Conservation (phyloP, 2,113 vertebrate species). For the Lipophrys pholis region DNA sequence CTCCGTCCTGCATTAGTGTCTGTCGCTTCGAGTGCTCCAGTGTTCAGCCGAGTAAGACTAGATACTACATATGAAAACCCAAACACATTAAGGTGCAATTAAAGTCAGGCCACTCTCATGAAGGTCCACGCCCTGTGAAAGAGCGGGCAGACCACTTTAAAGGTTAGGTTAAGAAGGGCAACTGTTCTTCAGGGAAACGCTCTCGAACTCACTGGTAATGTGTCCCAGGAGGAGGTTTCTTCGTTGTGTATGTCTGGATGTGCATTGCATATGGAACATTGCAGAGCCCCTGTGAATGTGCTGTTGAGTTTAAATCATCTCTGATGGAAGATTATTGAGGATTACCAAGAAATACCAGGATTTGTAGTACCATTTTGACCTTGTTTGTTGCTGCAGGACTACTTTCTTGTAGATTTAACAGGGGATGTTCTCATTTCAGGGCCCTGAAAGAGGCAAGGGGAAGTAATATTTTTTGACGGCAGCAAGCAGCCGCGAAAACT, state of each 20-base stretch:
- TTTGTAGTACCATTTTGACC: constrained; percentile 16
- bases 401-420: constrained; percentile 9
- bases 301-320: neutral
- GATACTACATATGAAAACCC: neutral
- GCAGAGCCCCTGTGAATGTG: neutral
- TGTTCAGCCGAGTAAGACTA: neutral
- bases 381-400: constrained; percentile 1
- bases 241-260: constrained; percentile 9
- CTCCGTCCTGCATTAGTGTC: neutral
- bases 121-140: neutral
- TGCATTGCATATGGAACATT: neutral
- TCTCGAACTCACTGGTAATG: constrained; percentile 22
- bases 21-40: neutral
- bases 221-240: constrained; percentile 28
- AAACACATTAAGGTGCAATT: constrained; percentile 13
- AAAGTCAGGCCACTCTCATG: constrained; percentile 1
- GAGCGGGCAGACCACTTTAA: constrained; percentile 4
- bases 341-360: constrained; percentile 22
- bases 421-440: constrained; percentile 2
- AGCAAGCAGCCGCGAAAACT: neutral
- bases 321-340: constrained; percentile 18
- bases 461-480: constrained; percentile 11
- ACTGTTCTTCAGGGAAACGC: constrained; percentile 32
- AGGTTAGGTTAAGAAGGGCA: constrained; percentile 28
- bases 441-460: neutral